These are phyloP conservation scores for Tetramorium bicarinatum DNA, from an alignment of 2,888 invertebrate genomes.

Conservation along the genomic window DNA sequence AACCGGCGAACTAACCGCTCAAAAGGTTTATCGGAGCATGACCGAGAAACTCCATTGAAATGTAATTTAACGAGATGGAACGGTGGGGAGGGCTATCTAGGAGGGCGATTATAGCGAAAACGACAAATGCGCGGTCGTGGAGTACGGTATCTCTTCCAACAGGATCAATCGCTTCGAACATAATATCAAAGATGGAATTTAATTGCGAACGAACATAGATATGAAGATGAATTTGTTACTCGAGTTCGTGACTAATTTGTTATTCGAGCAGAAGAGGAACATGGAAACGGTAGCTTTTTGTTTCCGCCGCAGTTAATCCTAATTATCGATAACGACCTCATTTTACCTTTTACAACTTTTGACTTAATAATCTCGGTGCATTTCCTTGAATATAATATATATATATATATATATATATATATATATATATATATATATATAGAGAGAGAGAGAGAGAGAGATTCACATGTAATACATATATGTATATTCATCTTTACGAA, in stretches of 20 bases:
- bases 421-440: too few relatives aligned
- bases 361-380: constrained; percentile 22
- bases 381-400: background rate
- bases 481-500: background rate
- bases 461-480: background rate
- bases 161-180: constrained; percentile 57
- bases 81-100: constrained; percentile 39
- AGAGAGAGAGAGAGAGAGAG: too few relatives aligned
- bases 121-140: constrained; percentile 29
- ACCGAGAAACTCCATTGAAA: constrained; percentile 59
- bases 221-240: constrained; percentile 40
- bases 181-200: constrained; percentile 59
- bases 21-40: constrained; percentile 62
- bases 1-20: constrained; percentile 48
- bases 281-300: background rate
- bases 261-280: constrained; percentile 21
- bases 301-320: background rate
- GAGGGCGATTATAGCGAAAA: constrained; percentile 54
- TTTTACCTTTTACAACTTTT: constrained; percentile 4
- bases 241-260: constrained; percentile 48
- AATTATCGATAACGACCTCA: constrained; percentile 26
- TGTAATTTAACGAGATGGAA: constrained; percentile 65
- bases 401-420: too few relatives aligned
- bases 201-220: constrained; percentile 60
- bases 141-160: constrained; percentile 34